Evolutionary conservation across 2,797 vertebrate species (phyloP).

Genomic region (Crax fasciolata): DNA sequence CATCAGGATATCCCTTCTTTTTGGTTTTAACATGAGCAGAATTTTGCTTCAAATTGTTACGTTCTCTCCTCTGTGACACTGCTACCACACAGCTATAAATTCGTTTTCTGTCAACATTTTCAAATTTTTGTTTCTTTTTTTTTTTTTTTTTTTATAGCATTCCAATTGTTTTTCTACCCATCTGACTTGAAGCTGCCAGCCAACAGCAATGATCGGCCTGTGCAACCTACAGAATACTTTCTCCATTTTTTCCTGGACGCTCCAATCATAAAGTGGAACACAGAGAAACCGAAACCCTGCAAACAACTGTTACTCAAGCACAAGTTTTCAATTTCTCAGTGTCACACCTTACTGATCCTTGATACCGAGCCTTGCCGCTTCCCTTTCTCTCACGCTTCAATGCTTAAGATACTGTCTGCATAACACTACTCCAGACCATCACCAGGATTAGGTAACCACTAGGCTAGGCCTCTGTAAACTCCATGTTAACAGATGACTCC

Average conservation of each 20-base stretch:
- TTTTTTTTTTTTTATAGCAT: background rate
- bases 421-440: background rate
- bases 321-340: background rate
- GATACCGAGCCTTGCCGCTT: background rate
- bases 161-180: background rate
- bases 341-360: accelerated
- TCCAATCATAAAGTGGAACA: background rate
- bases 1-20: background rate
- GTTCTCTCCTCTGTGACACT: background rate
- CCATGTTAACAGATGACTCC: background rate
- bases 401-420: background rate
- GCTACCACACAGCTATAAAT: accelerated
- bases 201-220: background rate
- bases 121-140: background rate
- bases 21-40: background rate
- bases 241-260: background rate
- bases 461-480: background rate
- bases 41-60: background rate
- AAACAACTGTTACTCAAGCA: background rate
- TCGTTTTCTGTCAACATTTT: background rate
- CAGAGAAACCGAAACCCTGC: background rate
- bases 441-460: background rate
- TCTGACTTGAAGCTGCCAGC: background rate
- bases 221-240: background rate
- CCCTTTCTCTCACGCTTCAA: background rate